These are phyloP conservation scores for Morus bassanus DNA, from an alignment of 2,797 vertebrate genomes.

Conservation along the genomic window DNA sequence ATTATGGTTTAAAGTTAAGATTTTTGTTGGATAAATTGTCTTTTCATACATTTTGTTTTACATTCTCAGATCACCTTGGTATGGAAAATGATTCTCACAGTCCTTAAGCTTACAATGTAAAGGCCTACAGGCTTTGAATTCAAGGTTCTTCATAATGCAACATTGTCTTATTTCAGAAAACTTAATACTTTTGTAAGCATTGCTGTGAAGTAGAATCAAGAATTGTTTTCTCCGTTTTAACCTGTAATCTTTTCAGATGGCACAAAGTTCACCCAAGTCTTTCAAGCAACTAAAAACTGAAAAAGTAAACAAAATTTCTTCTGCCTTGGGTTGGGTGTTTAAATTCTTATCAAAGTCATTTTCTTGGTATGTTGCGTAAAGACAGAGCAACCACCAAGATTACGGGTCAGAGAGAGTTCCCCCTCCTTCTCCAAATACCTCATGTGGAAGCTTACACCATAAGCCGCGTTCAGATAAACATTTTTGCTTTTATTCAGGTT, in stretches of 20 bases:
- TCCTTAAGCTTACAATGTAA: neutral
- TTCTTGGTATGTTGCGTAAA: constrained; percentile 16
- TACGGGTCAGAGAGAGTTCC: neutral
- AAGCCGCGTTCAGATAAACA: constrained; percentile 3
- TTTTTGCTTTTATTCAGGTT: neutral
- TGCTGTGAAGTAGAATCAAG: neutral
- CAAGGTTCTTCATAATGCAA: neutral
- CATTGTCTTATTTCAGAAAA: neutral
- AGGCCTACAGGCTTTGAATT: neutral
- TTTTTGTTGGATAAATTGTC: neutral
- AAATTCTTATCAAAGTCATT: constrained; percentile 28
- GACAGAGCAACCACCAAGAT: constrained; percentile 22
- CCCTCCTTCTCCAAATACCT: neutral
- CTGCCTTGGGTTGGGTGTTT: neutral
- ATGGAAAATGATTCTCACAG: neutral
- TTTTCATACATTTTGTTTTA: neutral
- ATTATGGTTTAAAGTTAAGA: neutral
- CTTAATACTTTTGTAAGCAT: neutral
- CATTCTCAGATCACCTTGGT: neutral
- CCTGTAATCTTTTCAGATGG: neutral
- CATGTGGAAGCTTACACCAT: neutral
- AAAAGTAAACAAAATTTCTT: constrained; percentile 37
- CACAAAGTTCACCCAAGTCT: neutral
- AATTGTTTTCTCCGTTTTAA: neutral
- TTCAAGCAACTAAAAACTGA: neutral